phyloP scores from a whole-genome alignment of 1,140 invertebrate species.

The Papilio polyxenes region DNA sequence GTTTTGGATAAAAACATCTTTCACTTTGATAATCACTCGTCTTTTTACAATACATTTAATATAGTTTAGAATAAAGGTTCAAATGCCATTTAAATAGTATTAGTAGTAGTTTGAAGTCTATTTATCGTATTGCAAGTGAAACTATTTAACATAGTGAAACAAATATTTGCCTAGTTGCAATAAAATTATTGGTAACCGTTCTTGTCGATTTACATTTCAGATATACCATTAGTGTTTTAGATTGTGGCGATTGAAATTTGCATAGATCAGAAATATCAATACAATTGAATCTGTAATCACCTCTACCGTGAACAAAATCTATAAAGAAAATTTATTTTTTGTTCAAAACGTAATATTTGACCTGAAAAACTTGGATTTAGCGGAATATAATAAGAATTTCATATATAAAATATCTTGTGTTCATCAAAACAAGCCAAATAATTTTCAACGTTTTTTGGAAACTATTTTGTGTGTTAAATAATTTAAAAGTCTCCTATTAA shows the following conservation, averaged over 20 bases:
- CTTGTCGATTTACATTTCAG: constrained; percentile 3
- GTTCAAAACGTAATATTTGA: background rate
- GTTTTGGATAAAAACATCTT: background rate
- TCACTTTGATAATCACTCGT: background rate
- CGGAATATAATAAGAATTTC: background rate
- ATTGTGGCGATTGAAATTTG: constrained; percentile 18
- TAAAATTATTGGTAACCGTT: constrained; percentile 21
- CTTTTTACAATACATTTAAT: background rate
- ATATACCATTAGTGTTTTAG: background rate
- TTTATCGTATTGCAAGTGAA: background rate
- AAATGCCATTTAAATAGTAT: background rate
- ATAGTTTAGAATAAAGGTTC: background rate
- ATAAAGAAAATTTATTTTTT: background rate
- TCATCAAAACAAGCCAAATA: too few species aligned
- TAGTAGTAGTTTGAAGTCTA: background rate
- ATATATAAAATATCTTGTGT: background rate
- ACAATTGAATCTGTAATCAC: too few species aligned
- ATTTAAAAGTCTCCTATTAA: background rate
- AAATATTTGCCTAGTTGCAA: background rate
- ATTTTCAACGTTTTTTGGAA: background rate
- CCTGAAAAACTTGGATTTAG: too few species aligned
- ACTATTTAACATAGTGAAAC: background rate
- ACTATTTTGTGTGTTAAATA: too few species aligned
- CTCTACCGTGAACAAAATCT: too few species aligned
- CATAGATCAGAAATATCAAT: background rate